Base-by-base conservation (phyloP, 2,797 vertebrate species). In the Tokudaia tokunoshimensis region DNA sequence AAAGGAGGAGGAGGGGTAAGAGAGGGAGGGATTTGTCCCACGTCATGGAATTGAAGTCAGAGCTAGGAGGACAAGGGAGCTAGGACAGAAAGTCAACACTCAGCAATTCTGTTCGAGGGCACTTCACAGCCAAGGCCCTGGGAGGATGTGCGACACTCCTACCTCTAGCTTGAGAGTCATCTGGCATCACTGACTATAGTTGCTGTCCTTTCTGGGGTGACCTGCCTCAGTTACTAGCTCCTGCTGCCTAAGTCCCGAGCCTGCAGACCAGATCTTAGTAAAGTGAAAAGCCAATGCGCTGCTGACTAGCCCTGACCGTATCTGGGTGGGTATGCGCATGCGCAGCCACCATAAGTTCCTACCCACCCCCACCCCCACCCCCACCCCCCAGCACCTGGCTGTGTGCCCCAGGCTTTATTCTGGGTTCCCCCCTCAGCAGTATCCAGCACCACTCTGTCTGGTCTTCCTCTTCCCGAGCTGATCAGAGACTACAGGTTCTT, bases 121-220 rank as follows among this genome's bases (percentile, higher is more conserved):
- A 50, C 59, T 22, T 6, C 50, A 15, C 1, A 17, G 31, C 34
- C 29, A 47, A 67, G 79, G 10, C 13, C 47, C 31, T 15, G 52
- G n/a, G 37, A 44, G 15, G 29, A 6, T 12, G 1, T 8, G 2
- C 0, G 0, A 20, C 24, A 31, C 29, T 29, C 63, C 94, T 29
- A 14, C 10, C 59, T 34, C 81, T 34, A 1, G 37, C 31, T 29
- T 63, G 83, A 89, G 34, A 15, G 0, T 65, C 1, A 0, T 15
- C 87, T 92, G 41, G 7, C 26, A n/a, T 55, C 11, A 9, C 6
- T 85, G 83, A 19, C 84, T 9, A 12, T 24, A 1, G 17, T 6
- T 2, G 1, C 1, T 1, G 29, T 37, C 14, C 29, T 20, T 1
- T 14, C 1, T 5, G 19, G 14, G 34, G 17, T 41, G 12, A 11